Evolutionary conservation across 2,888 invertebrate species (phyloP).

Genomic region (Brenthis hecate): DNA sequence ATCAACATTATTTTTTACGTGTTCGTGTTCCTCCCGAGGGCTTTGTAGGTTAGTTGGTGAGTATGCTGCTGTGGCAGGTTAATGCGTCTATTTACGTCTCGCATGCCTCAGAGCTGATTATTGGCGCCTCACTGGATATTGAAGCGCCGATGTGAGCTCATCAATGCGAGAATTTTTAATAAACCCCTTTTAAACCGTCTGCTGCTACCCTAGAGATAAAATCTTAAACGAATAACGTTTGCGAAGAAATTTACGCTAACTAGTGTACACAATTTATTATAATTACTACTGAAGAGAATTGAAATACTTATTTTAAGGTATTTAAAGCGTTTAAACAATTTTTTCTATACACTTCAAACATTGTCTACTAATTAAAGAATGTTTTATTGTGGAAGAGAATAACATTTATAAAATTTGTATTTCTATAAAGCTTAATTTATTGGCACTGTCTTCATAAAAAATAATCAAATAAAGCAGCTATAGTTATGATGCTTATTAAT

Average conservation of each 20-base stretch:
- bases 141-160: constrained; percentile 65
- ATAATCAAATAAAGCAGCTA: too few species aligned
- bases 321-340: constrained; percentile 23
- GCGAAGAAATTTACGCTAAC: constrained; percentile 40
- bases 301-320: constrained; percentile 27
- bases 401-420: too few species aligned
- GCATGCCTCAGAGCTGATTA: constrained; percentile 61
- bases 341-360: constrained; percentile 6
- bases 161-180: constrained; percentile 58
- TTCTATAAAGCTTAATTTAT: too few species aligned
- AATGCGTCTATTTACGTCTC: constrained; percentile 58
- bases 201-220: constrained; percentile 39
- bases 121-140: constrained; percentile 71
- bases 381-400: too few species aligned
- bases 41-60: constrained; percentile 67
- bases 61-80: constrained; percentile 49
- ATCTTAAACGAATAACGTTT: constrained; percentile 40
- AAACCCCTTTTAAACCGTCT: constrained; percentile 37
- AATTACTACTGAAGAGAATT: constrained; percentile 30
- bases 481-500: too few species aligned
- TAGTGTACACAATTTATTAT: constrained; percentile 39
- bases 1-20: constrained; percentile 46
- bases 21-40: constrained; percentile 50
- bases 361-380: neutral
- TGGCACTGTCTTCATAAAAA: too few species aligned